These are phyloP conservation scores for Drosophila eugracilis DNA, from an alignment of 1,140 invertebrate genomes.

Conservation along the genomic window DNA sequence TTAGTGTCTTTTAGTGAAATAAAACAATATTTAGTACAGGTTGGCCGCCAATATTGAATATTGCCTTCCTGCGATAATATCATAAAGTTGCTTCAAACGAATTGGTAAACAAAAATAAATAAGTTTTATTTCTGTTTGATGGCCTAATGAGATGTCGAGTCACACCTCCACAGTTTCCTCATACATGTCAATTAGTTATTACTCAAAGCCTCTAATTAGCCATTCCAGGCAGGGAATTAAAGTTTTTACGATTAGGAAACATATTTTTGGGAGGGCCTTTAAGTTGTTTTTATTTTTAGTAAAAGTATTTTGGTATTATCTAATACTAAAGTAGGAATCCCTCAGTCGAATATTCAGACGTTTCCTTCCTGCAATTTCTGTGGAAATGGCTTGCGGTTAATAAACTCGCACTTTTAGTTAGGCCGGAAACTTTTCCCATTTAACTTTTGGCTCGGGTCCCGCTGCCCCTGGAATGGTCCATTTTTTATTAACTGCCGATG, in stretches of 20 bases:
- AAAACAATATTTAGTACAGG: constrained; percentile 45
- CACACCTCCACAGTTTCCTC: constrained; percentile 20
- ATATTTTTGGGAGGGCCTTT: background rate
- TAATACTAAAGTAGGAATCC: background rate
- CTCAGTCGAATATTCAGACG: background rate
- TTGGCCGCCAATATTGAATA: constrained; percentile 40
- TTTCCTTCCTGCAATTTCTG: constrained; percentile 10
- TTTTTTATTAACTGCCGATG: constrained; percentile 75
- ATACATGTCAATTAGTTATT: constrained; percentile 22
- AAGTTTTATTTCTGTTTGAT: constrained; percentile 24
- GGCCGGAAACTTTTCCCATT: constrained; percentile 70
- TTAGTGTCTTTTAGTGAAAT: constrained; percentile 14
- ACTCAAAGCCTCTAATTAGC: constrained; percentile 6
- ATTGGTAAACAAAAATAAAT: constrained; percentile 42
- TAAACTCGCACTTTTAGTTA: constrained; percentile 70
- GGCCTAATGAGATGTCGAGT: constrained; percentile 9
- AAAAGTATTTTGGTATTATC: background rate
- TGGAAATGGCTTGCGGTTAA: constrained; percentile 64
- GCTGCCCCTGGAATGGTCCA: constrained; percentile 29
- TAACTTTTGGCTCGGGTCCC: constrained; percentile 61
- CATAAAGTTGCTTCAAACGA: constrained; percentile 36
- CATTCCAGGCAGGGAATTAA: constrained; percentile 6
- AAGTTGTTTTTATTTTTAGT: background rate
- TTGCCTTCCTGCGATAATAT: constrained; percentile 30
- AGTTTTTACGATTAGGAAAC: constrained; percentile 3